Base-by-base conservation (phyloP, 92 coral and sea anemone species). In the Zoanthus sociatus region DNA sequence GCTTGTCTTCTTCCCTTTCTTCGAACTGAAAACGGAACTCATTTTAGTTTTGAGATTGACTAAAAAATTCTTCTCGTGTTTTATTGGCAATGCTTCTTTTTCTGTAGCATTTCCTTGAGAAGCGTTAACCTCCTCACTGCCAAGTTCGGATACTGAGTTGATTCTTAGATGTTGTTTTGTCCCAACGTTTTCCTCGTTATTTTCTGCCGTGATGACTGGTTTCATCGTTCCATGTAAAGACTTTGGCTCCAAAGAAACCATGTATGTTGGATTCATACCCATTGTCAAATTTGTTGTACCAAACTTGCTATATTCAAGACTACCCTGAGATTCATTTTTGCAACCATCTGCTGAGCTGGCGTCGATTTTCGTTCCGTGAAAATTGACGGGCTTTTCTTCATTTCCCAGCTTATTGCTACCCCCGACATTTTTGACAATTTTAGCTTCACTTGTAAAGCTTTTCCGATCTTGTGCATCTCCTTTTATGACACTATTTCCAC, bases 11-110 rank as follows among this genome's bases (percentile, higher is more conserved):
- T 81, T 81, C 2, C 85, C 85, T 31, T 81, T 81, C 8, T 81
- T 81, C 9, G 85, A 44, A 63, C 85, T 18, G 64, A 81, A 81
- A 81, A 81, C 85, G 33, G 75, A 81, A 61, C 76, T 81, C 85
- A 81, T 81, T 81, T 20, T 81, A 26, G 46, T 66, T 61, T 81
- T 81, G 3, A 81, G 85, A 58, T 66, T 81, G 3, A 74, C 85
- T 12, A 81, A 76, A 45, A 81, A 81, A 3, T 47, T 81, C 17
- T 81, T 81, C 44, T 81, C 74, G 9, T 21, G 75, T 31, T 67
- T 81, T 5, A 66, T 42, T 21, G 21, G n/a, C 67, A 76, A 64
- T 13, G 26, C 73, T 17, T 81, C 85, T 56, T 81, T 81, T 6
- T 71, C 30, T 46, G 75, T 21, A 45, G 13, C 17, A 18, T 17